A percentile compares a stretch with the other conserved stretches of the same genome.
Evolutionary conservation across 2,888 invertebrate genomes (phyloP).

Genomic region (Trichopria drosophilae): DNA sequence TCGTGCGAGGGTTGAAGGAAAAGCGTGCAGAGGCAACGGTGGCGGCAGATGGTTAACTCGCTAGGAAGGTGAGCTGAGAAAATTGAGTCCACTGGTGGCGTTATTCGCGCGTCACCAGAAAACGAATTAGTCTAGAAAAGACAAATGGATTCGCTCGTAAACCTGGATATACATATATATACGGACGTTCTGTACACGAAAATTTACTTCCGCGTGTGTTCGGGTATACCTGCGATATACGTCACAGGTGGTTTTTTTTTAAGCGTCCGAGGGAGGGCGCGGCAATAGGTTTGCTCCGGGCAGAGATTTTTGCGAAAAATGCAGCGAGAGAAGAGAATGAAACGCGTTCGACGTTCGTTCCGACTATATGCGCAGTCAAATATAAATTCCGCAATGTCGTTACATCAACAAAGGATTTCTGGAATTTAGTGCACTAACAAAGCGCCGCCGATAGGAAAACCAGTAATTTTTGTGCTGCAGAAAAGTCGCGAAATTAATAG

Average conservation of each 20-base stretch:
- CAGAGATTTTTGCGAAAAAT: not conserved
- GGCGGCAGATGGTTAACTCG: constrained; percentile 35
- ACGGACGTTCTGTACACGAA: not conserved
- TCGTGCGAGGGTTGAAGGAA: too few relatives aligned
- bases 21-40: constrained; percentile 21
- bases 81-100: constrained; percentile 31
- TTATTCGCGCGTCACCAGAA: constrained; percentile 19
- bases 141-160: constrained; percentile 28
- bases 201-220: not conserved
- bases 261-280: not conserved
- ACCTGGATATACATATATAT: constrained; percentile 10
- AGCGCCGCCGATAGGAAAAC: not conserved
- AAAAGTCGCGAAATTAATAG: too few relatives aligned
- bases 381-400: constrained; percentile 31
- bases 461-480: too few relatives aligned
- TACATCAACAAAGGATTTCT: constrained; percentile 34
- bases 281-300: not conserved
- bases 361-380: constrained; percentile 8
- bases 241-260: not conserved
- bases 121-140: constrained; percentile 33
- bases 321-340: not conserved
- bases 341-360: too few relatives aligned
- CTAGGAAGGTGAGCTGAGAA: constrained; percentile 28
- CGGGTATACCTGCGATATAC: constrained; percentile 3
- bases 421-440: constrained; percentile 29